These are phyloP conservation scores for Reinhardtius hippoglossoides DNA, from an alignment of 2,113 vertebrate genomes.

Conservation along the genomic window DNA sequence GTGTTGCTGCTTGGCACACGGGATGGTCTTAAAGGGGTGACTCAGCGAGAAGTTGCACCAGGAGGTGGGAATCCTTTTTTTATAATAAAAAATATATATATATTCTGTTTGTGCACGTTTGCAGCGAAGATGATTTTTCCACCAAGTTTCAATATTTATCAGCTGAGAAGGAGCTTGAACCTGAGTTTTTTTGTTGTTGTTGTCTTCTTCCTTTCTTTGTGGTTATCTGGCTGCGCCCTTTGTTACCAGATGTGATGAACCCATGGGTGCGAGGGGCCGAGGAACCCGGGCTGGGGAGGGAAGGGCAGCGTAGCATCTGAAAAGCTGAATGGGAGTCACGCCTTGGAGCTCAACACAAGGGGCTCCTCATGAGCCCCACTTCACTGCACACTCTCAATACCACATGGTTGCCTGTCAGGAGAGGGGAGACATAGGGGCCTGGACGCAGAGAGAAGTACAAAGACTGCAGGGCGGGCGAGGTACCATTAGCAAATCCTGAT, in stretches of 20 bases:
- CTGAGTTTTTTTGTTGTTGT: not conserved
- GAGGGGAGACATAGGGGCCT: conserved; percentile 27
- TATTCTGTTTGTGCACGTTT: conserved; percentile 18
- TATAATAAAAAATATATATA: not conserved
- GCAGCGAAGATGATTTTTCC: not conserved
- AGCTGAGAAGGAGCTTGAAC: not conserved
- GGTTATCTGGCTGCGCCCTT: conserved; percentile 36
- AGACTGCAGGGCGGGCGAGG: conserved; percentile 45
- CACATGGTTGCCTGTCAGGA: conserved; percentile 63
- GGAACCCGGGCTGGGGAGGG: conserved; percentile 26
- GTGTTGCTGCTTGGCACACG: conserved; percentile 49
- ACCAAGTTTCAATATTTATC: not conserved
- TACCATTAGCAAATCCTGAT: conserved; percentile 20
- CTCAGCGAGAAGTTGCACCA: conserved; percentile 73
- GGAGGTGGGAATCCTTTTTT: conserved; percentile 36
- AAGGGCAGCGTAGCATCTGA: conserved; percentile 29
- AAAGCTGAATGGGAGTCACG: conserved; percentile 78
- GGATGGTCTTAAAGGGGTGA: conserved; percentile 71
- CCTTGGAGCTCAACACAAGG: conserved; percentile 72
- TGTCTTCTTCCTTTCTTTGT: not conserved
- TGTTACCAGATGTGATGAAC: conserved; percentile 53
- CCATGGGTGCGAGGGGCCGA: conserved; percentile 17
- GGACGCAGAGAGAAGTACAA: conserved; percentile 30
- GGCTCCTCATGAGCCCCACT: conserved; percentile 62
- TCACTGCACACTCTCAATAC: conserved; percentile 62